Base-by-base conservation (phyloP, 1,140 invertebrate genomes). In the Sycophila sp. region DNA sequence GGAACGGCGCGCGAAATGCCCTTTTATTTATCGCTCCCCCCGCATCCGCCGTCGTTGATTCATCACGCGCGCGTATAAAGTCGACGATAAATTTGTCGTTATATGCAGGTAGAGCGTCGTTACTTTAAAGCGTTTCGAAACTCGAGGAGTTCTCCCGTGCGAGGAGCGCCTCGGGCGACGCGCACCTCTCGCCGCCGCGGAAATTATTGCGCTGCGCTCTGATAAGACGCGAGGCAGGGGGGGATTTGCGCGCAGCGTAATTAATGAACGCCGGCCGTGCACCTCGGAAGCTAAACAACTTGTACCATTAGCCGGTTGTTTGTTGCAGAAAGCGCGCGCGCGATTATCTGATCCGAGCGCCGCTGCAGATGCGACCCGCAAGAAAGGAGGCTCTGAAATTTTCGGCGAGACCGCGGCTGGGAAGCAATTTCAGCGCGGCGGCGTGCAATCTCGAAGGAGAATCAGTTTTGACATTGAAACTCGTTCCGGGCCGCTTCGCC, bases 21-120 rank as follows among this genome's bases (percentile, higher is more conserved):
- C 65, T 67, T 67, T 79, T 77, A 74, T 76, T 70, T 74, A 78
- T 78, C 75, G 74, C 55, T 51, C 58, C 70, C 53, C 67, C 30
- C 28, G 69, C 69, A 73, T 70, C 70, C 58, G 51, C 38, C 38
- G 10, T 8, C 19, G 26, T 17, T 58, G 65, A 67, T 67, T 56
- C 65, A 68, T 68, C 66, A 56, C 32, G 30, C n/a, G 59, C 40
- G 38, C 59, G n/a, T 13, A 17, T 24, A 45, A 51, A 45, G n/a
- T 49, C 34, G 2, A 3, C 34, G 34, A 66, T 56, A 58, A 58
- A 67, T 68, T 68, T 68, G 55, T 68, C 66, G 55, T 51, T 28
- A n/a, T n/a, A n/a, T n/a, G n/a, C n/a, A n/a, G n/a, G n/a, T n/a
- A n/a, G n/a, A n/a, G n/a, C n/a, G n/a, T n/a, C n/a, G n/a, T n/a